A percentile compares a stretch with the other conserved stretches of the same genome.
These are phyloP conservation scores for Thymelicus acteon DNA, from an alignment of 2,888 invertebrate species.

Conservation along the genomic window DNA sequence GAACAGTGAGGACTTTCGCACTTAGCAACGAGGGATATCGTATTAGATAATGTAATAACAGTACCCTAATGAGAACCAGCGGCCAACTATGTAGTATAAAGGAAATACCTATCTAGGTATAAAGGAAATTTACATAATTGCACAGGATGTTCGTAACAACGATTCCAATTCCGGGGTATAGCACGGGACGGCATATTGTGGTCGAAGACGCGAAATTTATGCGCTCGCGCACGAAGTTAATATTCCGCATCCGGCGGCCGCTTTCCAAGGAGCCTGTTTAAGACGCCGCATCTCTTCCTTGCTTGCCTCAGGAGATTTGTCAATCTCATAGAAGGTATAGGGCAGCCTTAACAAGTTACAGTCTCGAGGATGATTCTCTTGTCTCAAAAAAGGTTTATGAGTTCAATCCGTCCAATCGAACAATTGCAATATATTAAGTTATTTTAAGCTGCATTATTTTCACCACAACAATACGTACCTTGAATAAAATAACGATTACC, in stretches of 20 bases:
- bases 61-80: slow-evolving; percentile 11
- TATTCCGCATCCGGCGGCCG: slow-evolving; percentile 65
- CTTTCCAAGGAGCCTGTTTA: slow-evolving; percentile 66
- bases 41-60: slow-evolving; percentile 3
- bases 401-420: not conserved
- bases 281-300: slow-evolving; percentile 58
- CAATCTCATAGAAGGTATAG: not conserved
- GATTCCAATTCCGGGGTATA: slow-evolving; percentile 34
- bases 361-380: not conserved
- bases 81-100: not conserved
- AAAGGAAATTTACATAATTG: slow-evolving; percentile 30
- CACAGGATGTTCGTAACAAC: slow-evolving; percentile 34
- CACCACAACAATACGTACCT: slow-evolving; percentile 16
- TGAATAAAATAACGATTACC: slow-evolving; percentile 33
- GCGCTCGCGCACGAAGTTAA: slow-evolving; percentile 56
- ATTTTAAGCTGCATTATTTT: slow-evolving; percentile 6
- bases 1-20: too few relatives aligned
- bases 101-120: slow-evolving; percentile 20
- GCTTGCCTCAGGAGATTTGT: not conserved
- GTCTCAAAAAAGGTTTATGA: too few relatives aligned
- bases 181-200: slow-evolving; percentile 40
- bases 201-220: slow-evolving; percentile 58
- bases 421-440: not conserved
- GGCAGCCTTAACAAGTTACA: not conserved
- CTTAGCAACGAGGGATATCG: not conserved